phyloP scores from a whole-genome alignment of 2,797 vertebrate genomes.

The Pseudomugil gertrudae region DNA sequence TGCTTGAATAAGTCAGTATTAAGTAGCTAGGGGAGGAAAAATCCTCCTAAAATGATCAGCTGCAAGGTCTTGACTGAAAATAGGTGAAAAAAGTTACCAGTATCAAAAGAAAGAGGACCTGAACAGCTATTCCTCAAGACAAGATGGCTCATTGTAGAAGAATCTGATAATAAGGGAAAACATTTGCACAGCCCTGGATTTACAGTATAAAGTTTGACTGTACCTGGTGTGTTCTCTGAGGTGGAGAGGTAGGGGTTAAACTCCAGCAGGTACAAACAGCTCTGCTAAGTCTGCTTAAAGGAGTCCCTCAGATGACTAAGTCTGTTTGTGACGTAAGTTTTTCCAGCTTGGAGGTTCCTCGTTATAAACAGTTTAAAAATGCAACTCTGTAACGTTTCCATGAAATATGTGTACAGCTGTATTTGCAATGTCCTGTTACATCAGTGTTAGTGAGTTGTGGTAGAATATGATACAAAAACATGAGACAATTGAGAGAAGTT shows the following conservation, averaged over 20 bases:
- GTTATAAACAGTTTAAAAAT: conserved; percentile 1
- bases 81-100: background rate
- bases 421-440: background rate
- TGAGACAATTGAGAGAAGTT: conserved; percentile 33
- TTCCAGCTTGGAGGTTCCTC: conserved; percentile 4
- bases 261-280: conserved; percentile 62
- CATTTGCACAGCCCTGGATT: background rate
- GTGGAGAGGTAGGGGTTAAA: conserved; percentile 53
- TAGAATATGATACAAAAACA: conserved; percentile 5
- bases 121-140: too few species aligned
- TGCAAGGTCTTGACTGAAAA: background rate
- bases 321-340: conserved; percentile 6
- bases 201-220: background rate
- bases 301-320: conserved; percentile 21
- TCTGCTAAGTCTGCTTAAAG: conserved; percentile 37
- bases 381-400: background rate
- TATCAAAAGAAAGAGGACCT: background rate
- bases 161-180: background rate
- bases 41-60: background rate
- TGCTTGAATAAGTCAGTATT: background rate
- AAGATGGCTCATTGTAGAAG: background rate
- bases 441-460: background rate
- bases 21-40: background rate
- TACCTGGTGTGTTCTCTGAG: background rate
- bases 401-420: background rate